These are phyloP conservation scores for Myzus persicae DNA, from an alignment of 1,140 invertebrate species.

Conservation along the genomic window DNA sequence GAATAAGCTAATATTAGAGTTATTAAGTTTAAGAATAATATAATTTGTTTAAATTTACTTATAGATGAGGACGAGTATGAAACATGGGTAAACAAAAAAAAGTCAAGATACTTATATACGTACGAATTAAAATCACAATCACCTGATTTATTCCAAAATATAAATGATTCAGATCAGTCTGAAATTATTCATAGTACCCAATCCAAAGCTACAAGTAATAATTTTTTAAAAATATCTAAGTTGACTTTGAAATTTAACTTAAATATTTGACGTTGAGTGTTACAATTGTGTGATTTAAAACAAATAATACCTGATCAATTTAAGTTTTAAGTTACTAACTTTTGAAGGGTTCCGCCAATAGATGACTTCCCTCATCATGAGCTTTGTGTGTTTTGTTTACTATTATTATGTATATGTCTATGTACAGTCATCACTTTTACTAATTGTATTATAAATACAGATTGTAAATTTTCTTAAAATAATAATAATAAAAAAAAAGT, in stretches of 20 bases:
- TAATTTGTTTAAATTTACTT: conserved; percentile 54
- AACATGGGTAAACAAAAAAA: conserved; percentile 41
- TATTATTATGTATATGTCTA: too few species aligned
- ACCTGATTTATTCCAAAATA: conserved; percentile 60
- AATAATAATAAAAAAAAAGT: too few species aligned
- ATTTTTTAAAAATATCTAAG: background rate
- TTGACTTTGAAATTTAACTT: background rate
- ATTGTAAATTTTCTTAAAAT: too few species aligned
- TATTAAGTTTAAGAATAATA: conserved; percentile 8
- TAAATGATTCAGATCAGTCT: conserved; percentile 60
- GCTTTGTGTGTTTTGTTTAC: too few species aligned
- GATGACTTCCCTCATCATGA: too few species aligned
- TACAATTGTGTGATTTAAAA: background rate
- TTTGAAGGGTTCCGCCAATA: too few species aligned
- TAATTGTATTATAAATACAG: too few species aligned
- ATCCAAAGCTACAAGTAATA: conserved; percentile 63
- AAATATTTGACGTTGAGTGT: background rate
- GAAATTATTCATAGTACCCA: conserved; percentile 61
- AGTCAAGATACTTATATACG: conserved; percentile 48
- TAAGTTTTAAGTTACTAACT: background rate
- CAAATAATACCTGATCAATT: background rate
- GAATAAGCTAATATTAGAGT: background rate
- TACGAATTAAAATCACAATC: conserved; percentile 44
- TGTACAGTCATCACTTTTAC: too few species aligned
- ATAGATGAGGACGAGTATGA: conserved; percentile 40